phyloP scores from a whole-genome alignment of 2,797 vertebrate species.

The Phyllotis vaccarum region DNA sequence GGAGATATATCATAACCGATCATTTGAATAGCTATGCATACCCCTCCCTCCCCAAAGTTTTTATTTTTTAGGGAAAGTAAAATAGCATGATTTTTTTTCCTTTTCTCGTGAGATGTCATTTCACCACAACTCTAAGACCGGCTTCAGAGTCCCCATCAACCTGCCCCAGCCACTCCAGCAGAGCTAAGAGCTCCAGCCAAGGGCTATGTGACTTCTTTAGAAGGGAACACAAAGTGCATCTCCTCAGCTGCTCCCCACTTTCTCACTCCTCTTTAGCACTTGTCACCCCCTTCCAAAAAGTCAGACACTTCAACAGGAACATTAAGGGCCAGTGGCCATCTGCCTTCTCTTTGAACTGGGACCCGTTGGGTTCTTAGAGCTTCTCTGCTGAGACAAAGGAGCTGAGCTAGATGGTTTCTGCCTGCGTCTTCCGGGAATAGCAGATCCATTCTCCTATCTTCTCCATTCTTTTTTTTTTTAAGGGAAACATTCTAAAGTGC shows the following conservation, averaged over 20 bases:
- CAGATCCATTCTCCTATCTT: constrained; percentile 30
- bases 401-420: constrained; percentile 17
- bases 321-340: constrained; percentile 8
- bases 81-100: not conserved
- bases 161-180: too few relatives aligned
- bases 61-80: too few relatives aligned
- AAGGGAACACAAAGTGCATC: not conserved
- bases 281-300: not conserved
- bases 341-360: constrained; percentile 41
- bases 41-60: not conserved
- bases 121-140: not conserved
- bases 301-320: constrained; percentile 35
- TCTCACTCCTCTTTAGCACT: not conserved
- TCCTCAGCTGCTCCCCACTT: not conserved
- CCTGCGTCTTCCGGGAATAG: constrained; percentile 56
- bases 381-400: constrained; percentile 57
- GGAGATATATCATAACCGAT: too few relatives aligned
- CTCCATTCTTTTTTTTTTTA: not conserved
- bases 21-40: too few relatives aligned
- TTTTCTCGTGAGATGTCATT: not conserved
- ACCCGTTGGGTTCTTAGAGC: constrained; percentile 3
- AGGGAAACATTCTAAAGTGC: constrained; percentile 29
- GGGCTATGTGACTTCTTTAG: not conserved
- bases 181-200: not conserved
- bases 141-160: not conserved